A percentile compares a stretch with the other conserved stretches of the same genome.
Evolutionary conservation across 1,140 invertebrate genomes (phyloP).

Genomic region (Polypedilum pembai): DNA sequence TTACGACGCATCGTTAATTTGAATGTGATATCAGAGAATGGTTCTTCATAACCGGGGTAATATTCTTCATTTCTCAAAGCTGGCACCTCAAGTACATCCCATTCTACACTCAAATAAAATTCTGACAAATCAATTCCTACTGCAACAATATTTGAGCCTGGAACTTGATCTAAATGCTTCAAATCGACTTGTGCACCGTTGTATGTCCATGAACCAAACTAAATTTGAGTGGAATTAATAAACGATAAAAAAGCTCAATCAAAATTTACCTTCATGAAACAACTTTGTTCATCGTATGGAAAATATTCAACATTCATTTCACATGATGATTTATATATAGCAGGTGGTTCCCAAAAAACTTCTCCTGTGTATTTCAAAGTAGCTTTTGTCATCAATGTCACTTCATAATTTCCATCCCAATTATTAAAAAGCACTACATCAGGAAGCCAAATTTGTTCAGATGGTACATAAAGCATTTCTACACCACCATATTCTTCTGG

Average conservation of each 20-base stretch:
- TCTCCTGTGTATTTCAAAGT: conserved; percentile 83
- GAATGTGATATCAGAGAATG: conserved; percentile 88
- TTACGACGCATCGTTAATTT: conserved; percentile 90
- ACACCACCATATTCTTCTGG: conserved; percentile 84
- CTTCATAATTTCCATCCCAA: conserved; percentile 94
- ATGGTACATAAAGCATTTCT: conserved; percentile 84
- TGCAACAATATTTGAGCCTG: conserved; percentile 68
- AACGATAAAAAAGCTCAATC: too few species aligned
- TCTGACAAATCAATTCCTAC: conserved; percentile 83
- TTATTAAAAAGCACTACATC: conserved; percentile 86
- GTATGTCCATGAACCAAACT: conserved; percentile 92
- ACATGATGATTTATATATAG: conserved; percentile 97
- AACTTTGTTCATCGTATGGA: conserved; percentile 88
- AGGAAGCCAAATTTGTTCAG: conserved; percentile 86
- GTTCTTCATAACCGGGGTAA: conserved; percentile 76
- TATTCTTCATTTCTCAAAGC: conserved; percentile 85
- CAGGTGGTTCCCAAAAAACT: conserved; percentile 91
- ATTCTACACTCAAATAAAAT: conserved; percentile 90
- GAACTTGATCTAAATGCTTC: conserved; percentile 70
- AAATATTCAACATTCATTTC: conserved; percentile 95
- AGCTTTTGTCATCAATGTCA: conserved; percentile 94
- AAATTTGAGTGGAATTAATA: too few species aligned
- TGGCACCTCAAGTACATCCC: conserved; percentile 87
- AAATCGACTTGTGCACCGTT: conserved; percentile 82
- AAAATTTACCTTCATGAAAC: conserved; percentile 65